Conservation (phyloP, 1,140 invertebrate species). For the Pinna nobilis region DNA sequence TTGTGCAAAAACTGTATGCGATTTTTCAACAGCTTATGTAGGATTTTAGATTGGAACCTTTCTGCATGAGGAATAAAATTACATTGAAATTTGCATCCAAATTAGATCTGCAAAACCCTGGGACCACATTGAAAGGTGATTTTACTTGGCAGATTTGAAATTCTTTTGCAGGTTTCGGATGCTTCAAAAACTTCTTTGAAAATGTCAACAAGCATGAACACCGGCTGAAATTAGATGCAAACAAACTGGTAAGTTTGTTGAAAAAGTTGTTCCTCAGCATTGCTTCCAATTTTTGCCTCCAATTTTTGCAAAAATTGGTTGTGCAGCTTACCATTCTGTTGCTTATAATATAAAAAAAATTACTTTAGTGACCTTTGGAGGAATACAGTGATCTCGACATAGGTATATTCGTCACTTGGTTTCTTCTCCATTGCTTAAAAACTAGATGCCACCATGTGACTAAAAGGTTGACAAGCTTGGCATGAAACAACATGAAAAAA, state of each 20-base stretch:
- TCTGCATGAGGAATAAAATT: background rate
- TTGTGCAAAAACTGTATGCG: no score
- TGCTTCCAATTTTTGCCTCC: background rate
- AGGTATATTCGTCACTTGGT: no score
- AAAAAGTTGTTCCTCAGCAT: background rate
- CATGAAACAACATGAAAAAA: no score
- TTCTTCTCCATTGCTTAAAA: no score
- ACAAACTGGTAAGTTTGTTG: constrained; percentile 49
- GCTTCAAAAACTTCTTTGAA: constrained; percentile 78
- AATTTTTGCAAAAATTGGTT: background rate
- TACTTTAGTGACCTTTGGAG: no score
- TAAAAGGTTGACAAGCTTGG: no score
- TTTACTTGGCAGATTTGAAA: background rate
- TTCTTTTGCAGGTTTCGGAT: constrained; percentile 73
- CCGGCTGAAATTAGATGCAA: constrained; percentile 67
- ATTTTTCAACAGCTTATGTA: no score
- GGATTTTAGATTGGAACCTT: no score
- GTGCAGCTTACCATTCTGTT: background rate
- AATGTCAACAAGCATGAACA: constrained; percentile 76
- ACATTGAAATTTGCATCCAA: background rate
- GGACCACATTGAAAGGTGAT: background rate
- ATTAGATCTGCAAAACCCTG: background rate
- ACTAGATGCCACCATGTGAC: no score
- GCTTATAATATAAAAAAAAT: no score
- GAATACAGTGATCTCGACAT: no score